Evolutionary conservation across 2,797 vertebrate species (phyloP), one percentile per base, ranked within the genome.

Genomic region (Myripristis murdjan): DNA sequence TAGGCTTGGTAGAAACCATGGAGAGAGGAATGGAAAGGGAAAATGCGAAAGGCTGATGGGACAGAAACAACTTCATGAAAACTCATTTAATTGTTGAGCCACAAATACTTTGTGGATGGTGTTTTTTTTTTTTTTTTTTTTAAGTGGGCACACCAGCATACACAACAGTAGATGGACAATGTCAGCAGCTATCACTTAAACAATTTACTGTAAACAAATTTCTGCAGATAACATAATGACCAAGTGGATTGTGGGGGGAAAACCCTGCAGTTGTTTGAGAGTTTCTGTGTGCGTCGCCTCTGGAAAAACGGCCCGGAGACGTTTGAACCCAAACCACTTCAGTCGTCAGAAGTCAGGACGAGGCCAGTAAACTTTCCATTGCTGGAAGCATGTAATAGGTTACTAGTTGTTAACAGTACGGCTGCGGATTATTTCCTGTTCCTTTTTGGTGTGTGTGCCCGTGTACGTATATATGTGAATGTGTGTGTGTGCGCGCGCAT

Each of bases 261-360:
- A 61, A 35, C 3, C 26, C 4, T 85, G 83, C 56, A 69, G 73
- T 67, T 9, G 64, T 74, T 72, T 43, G 6, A 7, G 12, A 2
- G 1, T 8, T 4, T 28, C 28, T 28, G 28, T 28, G 85, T 70
- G 75, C 78, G 75, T 77, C 76, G 84, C 70, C 73, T 81, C 72
- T 63, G 61, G 41, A 24, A 66, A 69, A 85, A n/a, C 43, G 44
- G 62, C 73, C 70, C 70, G 44, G 64, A 79, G 73, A 79, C 2
- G 68, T 73, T 82, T 86, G 63, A 80, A 85, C 75, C 71, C 71
- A 76, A 81, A 81, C 77, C 81, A 84, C 79, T 82, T 85, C 78
- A 84, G 74, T 77, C 79, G 81, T 75, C 79, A 81, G 65, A n/a
- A n/a, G n/a, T 54, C 51, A n/a, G 59, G 55, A 75, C 64, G 56